Base-by-base conservation (phyloP, 1,140 invertebrate genomes). In the Drosophila eugracilis region DNA sequence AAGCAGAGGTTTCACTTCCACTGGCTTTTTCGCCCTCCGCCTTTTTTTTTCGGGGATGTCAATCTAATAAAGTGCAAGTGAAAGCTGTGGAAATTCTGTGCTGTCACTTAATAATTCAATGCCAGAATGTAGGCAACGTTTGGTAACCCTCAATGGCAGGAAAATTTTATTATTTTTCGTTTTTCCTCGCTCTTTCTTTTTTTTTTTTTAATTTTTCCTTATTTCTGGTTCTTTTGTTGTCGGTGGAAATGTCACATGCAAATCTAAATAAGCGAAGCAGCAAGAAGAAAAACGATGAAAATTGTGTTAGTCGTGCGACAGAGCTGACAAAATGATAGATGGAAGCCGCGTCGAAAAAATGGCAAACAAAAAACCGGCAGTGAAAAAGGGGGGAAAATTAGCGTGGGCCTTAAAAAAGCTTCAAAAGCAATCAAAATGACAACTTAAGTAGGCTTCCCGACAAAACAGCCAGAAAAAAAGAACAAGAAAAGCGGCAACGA, bases 361-460 rank as follows among this genome's bases (percentile, higher is more conserved):
- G 49, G 26, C 17, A 17, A 15, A 17, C 7, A 41, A n/a, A 39
- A 17, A 39, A 6, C 12, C 2, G 48, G 37, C 30, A 32, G 12
- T 32, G 9, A 24, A 6, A 22, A 17, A 41, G 12, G 41, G 22
- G 24, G 28, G 60, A 63, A 86, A 83, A 83, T 81, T 88, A 86
- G 78, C 84, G 75, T 76, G 48, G 75, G 75, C 80, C 65, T 53
- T 85, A 69, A 71, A 74, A 73, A 81, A 81, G 78, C 78, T 83
- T 83, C 83, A 88, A 88, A 88, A 88, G 83, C 78, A 88, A 88
- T 88, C 83, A 88, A 84, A 78, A 83, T 88, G 84, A 88, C 83
- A 88, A 88, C 75, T 88, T 88, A 88, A 88, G 83, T 83, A 88
- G 84, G 83, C 77, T 85, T 85, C 81, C 36, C 65, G 42, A 36